Evolutionary conservation across 2,113 vertebrate species (phyloP), one percentile per base, ranked within the genome.

Genomic region (Motacilla alba): DNA sequence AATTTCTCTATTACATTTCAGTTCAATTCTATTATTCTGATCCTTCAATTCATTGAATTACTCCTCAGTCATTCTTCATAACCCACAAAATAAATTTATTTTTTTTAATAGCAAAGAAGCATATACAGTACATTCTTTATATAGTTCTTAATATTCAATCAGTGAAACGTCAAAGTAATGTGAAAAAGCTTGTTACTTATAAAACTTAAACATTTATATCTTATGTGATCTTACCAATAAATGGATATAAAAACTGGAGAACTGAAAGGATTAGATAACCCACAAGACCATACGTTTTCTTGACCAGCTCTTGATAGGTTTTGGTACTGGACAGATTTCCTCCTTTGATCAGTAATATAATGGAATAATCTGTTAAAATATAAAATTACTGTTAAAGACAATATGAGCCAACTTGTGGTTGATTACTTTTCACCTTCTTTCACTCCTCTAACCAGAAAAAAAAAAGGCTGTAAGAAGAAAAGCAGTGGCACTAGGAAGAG

Each of bases 241-340:
- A 99, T 78, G 99, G 99, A 96, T 99, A 99, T 55, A 99, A 97
- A 96, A 99, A 99, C 78, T 99, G 99, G 56, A 99, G 98, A 78
- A 63, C 83, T 77, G 99, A 99, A 70, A 99, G 97, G 89, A 99
- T 95, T 58, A 99, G 46, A 94, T 99, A 99, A 78, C 99, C 99
- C 62, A 97, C 96, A 80, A 98, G 97, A 75, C 99, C 99, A 10
- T 99, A 99, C 1, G 99, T 98, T 97, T 97, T 98, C 82, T 94
- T 98, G 69, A 99, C 99, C 94, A 99, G 97, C 19, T 99, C 98
- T 95, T 99, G 99, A 96, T 99, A 99, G 83, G 98, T 99, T 90
- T 97, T 98, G 27, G 99, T 98, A 86, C 97, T 98, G 62, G 99
- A 99, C 24, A 99, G 96, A 70, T 98, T 97, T 19, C 99, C 99